Base-by-base conservation (phyloP, 1,140 invertebrate species). In the Hyphantria cunea region DNA sequence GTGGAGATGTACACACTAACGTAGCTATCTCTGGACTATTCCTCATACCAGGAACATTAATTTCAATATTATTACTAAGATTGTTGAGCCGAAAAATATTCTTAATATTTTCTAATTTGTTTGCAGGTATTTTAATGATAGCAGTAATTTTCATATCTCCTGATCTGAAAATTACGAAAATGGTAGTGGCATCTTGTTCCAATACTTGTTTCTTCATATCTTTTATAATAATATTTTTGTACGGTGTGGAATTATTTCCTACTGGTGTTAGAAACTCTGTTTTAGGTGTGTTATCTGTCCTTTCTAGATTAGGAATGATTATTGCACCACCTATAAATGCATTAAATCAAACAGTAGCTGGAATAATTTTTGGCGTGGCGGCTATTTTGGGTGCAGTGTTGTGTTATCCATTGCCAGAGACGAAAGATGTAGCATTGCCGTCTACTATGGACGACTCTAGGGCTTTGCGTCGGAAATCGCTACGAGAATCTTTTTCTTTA, bases 1-100 rank as follows among this genome's bases (percentile, higher is more conserved):
- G 92, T 15, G 95, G 94, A 0, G 81, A 96, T 73, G 95, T 95
- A 41, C 95, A 95, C 70, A 14, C 93, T 0, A 96, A 95, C 74
- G 94, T 95, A 11, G 91, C 94, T 0, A 78, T 95, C 11, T 95
- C 94, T 13, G 94, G 93, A 60, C n/a, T 45, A 0, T 41, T 88
- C 25, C 92, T 95, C 55, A 78, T 95, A 52, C 94, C 95, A 0
- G 95, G 94, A 7, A 94, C 94, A 0, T 82, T 94, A n/a, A 64
- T 93, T 0, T 92, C 93, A 0, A 92, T 94, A 56, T 92, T 93
- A 75, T 78, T 93, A 5, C 92, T 95, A 71, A 94, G 93, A 72
- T 88, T 84, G 33, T 82, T 94, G 15, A 94, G 93, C 0, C 88
- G 95, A 49, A 92, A 89, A 72, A 84, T 90, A 1, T 93, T 94